Base-by-base conservation (phyloP, 2,113 vertebrate species). In the Lates calcarifer region DNA sequence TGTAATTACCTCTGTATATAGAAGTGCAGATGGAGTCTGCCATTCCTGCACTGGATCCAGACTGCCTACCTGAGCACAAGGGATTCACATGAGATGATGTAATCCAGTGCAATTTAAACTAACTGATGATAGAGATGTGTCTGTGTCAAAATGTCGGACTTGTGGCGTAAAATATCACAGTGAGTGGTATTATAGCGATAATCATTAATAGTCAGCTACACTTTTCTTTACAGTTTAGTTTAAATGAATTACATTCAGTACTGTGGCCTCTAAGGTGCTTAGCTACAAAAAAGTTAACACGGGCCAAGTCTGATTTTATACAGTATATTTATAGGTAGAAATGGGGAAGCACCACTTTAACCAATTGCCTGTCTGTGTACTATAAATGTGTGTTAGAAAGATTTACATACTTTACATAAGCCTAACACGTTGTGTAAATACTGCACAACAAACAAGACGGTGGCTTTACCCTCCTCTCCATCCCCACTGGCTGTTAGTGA, bases 361-460 rank as follows among this genome's bases (percentile, higher is more conserved):
- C 41, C 28, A 47, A 37, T 71, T 39, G 28, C 35, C 43, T 22
- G 58, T 51, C 60, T 75, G 62, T 8, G 63, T 43, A 20, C 47
- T 61, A 67, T 63, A 57, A 74, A 74, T 88, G 85, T 90, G 85
- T 86, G 81, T 88, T 64, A 26, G 74, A 84, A 79, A 89, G 83
- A 87, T 91, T 89, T 81, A 69, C 79, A 67, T 74, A 66, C 53
- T 79, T 81, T 65, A 71, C 83, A 83, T 84, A 84, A 84, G 80
- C 87, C 76, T 69, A 82, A 87, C 61, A 56, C 47, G 31, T 63
- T 87, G 89, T 49, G 65, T 75, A 86, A 92, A 90, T 79, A 87
- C 58, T 33, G 68, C 79, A 90, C 83, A 26, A 69, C 83, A 92
- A 90, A 91, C 83, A 87, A 83, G 85, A 84, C 53, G 31, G 60